Percentiles rank a stretch among this genome's conserved stretches.
Evolutionary conservation across 2,797 vertebrate genomes (phyloP).

Genomic region (Echeneis naucrates): DNA sequence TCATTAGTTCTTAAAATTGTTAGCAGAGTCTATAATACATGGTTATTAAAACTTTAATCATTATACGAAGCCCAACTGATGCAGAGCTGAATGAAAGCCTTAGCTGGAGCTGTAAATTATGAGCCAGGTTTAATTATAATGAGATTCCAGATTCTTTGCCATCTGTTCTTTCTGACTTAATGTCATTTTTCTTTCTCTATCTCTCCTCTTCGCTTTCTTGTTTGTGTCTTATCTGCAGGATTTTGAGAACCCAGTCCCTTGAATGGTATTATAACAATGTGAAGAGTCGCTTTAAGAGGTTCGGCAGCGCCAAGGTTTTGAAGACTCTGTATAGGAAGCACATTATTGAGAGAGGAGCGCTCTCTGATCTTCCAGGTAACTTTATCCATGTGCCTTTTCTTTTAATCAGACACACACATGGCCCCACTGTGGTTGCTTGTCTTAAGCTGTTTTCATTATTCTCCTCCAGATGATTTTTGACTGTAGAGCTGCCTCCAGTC

Average conservation of each 20-base stretch:
- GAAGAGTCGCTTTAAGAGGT: conserved; percentile 97
- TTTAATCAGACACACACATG: background rate
- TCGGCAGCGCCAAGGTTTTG: conserved; percentile 97
- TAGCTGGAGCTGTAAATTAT: conserved; percentile 43
- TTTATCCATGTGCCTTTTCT: background rate
- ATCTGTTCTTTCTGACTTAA: conserved; percentile 55
- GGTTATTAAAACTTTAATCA: conserved; percentile 19
- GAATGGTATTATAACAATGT: conserved; percentile 99
- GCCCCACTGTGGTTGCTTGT: background rate
- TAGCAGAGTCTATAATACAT: background rate
- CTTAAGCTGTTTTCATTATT: background rate
- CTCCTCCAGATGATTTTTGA: conserved; percentile 8
- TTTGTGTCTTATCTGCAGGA: conserved; percentile 76
- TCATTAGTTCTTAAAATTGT: conserved; percentile 12
- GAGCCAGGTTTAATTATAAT: conserved; percentile 53
- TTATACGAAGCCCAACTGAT: conserved; percentile 23
- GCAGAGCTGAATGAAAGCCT: conserved; percentile 38
- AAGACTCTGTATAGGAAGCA: conserved; percentile 96
- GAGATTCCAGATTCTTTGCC: conserved; percentile 44
- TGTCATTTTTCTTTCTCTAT: conserved; percentile 39
- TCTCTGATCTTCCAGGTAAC: conserved; percentile 90
- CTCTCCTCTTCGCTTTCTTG: background rate
- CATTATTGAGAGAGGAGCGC: conserved; percentile 88
- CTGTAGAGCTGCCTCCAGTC: conserved; percentile 16
- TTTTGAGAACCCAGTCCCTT: conserved; percentile 92